Evolutionary conservation across 2,113 vertebrate genomes (phyloP).

Genomic region (Myanophis thanlyinensis): DNA sequence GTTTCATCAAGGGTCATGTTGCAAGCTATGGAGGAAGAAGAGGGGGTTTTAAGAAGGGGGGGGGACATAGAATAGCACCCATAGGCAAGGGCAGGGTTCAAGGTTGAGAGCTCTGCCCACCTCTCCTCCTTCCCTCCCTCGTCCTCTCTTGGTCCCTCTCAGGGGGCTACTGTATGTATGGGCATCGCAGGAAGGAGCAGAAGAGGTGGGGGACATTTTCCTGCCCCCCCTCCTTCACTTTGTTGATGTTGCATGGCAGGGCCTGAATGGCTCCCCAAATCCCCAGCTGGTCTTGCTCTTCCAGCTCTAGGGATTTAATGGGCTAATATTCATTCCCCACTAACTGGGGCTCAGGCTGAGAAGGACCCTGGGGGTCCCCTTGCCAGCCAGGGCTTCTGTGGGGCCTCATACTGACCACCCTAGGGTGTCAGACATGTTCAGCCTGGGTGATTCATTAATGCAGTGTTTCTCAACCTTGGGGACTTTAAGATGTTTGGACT

Average conservation of each 20-base stretch:
- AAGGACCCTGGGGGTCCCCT: neutral
- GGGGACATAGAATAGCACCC: neutral
- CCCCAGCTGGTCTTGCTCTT: neutral
- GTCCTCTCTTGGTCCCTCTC: neutral
- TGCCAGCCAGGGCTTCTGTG: neutral
- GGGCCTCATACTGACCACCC: neutral
- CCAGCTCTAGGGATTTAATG: neutral
- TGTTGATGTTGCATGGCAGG: neutral
- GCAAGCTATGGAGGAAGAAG: constrained; percentile 26
- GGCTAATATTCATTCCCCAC: neutral
- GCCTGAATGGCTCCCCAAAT: neutral
- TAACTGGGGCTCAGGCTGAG: neutral
- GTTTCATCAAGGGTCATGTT: constrained; percentile 49
- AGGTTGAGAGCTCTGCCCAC: neutral
- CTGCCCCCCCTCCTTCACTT: neutral
- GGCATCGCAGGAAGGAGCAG: neutral
- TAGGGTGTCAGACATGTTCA: neutral
- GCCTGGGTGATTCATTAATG: neutral
- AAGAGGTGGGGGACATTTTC: neutral
- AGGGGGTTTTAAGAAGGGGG: neutral
- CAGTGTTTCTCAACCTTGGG: too few relatives aligned
- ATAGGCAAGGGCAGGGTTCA: neutral
- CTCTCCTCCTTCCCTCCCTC: neutral
- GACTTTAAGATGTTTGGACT: too few relatives aligned
- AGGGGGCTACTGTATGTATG: neutral